Base-by-base conservation (phyloP, 2,113 vertebrate genomes). In the Gadus macrocephalus region DNA sequence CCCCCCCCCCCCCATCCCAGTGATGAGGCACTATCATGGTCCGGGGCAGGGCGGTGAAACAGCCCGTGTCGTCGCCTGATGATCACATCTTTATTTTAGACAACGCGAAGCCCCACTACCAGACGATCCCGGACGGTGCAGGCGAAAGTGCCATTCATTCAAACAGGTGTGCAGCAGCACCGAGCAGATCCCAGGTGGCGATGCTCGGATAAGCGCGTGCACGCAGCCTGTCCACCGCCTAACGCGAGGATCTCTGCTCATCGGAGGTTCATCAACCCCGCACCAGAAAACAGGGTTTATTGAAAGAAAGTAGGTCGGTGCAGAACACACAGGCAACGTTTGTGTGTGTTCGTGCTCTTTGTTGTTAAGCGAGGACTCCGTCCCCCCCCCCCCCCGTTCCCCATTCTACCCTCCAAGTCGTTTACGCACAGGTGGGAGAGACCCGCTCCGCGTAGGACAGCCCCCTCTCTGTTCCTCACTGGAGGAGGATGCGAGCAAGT, bases 361-460 rank as follows among this genome's bases (percentile, higher is more conserved):
- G 86, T 91, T 87, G 82, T 90, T 88, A 73, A 74, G 78, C 72
- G 83, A 74, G 81, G 78, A 73, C 76, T 75, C 74, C 74, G 78
- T 61, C 22, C 17, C 83, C 81, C 78, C 77, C 67, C 53, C 42
- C 31, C 73, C 69, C 78, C 80, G 20, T 83, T 85, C 67, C 28
- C 28, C 31, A 2, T 7, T 7, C 31, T 35, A 35, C 31, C 31
- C 31, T 35, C 6, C 31, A 35, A 35, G 31, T 35, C 85, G 87
- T 84, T 92, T 89, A 87, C 88, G 87, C 89, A 90, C 91, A 93
- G 92, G 92, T 92, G 92, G 92, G 90, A 89, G 90, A 90, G 73
- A 85, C 81, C 85, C 88, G 87, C 85, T 87, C 86, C 62, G 82
- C 80, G 72, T 89, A 91, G 91, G 91, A 93, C 92, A 83, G 83